phyloP scores from a whole-genome alignment of 2,113 vertebrate species.

The Calyptomena viridis region DNA sequence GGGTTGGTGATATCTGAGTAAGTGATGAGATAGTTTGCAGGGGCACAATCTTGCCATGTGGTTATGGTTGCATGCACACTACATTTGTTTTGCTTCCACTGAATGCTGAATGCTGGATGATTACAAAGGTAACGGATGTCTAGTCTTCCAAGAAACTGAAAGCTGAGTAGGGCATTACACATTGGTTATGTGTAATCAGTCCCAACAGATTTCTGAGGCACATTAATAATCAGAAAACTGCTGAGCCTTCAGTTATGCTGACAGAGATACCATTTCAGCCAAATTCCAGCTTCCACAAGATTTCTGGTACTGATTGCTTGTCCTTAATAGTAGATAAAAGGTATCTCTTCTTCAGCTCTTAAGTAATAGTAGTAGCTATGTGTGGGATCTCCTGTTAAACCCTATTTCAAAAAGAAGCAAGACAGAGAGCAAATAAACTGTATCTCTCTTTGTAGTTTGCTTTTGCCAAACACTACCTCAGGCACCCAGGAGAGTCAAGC shows the following conservation, averaged over 20 bases:
- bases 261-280: conserved; percentile 33
- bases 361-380: not conserved
- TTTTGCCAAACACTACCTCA: not conserved
- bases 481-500: not conserved
- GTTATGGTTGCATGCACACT: not conserved
- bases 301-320: not conserved
- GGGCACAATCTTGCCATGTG: not conserved
- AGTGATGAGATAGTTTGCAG: not conserved
- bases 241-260: conserved; percentile 25
- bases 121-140: not conserved
- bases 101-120: conserved; percentile 1
- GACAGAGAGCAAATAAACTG: not conserved
- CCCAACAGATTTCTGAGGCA: conserved; percentile 54
- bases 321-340: conserved; percentile 35
- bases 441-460: not conserved
- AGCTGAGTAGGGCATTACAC: not conserved
- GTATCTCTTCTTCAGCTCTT: not conserved
- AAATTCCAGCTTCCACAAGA: not conserved
- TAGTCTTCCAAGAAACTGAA: conserved; percentile 1
- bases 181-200: conserved; percentile 15
- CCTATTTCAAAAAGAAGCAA: not conserved
- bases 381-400: not conserved
- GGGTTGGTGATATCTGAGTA: not conserved
- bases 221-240: conserved; percentile 65
- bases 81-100: conserved; percentile 29